Evolutionary conservation across 1,140 invertebrate species (phyloP).

Genomic region (Heterodera carotae): DNA sequence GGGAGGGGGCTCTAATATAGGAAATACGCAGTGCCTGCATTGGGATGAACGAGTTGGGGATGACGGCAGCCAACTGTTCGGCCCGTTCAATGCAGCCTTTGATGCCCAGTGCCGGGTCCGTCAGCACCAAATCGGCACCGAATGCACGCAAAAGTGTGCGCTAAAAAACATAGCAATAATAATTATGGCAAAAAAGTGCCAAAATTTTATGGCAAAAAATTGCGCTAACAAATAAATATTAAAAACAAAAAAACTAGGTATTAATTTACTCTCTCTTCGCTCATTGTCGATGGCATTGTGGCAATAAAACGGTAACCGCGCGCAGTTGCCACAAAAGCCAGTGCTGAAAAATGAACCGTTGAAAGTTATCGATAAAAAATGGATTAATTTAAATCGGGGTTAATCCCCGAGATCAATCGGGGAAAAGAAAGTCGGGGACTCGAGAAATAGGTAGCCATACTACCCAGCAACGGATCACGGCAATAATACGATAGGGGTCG

Average conservation of each 20-base stretch:
- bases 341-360: constrained; percentile 24
- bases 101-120: constrained; percentile 57
- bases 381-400: too few relatives aligned
- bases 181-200: background rate
- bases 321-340: constrained; percentile 52
- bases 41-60: constrained; percentile 59
- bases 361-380: background rate
- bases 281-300: constrained; percentile 68
- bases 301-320: constrained; percentile 65
- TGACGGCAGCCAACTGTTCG: constrained; percentile 50
- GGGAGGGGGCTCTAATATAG: too few relatives aligned
- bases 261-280: constrained; percentile 44
- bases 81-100: constrained; percentile 61
- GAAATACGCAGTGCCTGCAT: too few relatives aligned
- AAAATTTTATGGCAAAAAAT: too few relatives aligned
- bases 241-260: too few relatives aligned
- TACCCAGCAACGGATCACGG: too few relatives aligned
- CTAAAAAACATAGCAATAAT: constrained; percentile 47
- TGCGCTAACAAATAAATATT: background rate
- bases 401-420: too few relatives aligned
- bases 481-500: too few relatives aligned
- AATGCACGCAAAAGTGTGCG: constrained; percentile 60
- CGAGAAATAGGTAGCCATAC: too few relatives aligned
- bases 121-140: constrained; percentile 61
- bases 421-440: too few relatives aligned